phyloP scores from a whole-genome alignment of 1,140 invertebrate species.

The Leguminivora glycinivorella region DNA sequence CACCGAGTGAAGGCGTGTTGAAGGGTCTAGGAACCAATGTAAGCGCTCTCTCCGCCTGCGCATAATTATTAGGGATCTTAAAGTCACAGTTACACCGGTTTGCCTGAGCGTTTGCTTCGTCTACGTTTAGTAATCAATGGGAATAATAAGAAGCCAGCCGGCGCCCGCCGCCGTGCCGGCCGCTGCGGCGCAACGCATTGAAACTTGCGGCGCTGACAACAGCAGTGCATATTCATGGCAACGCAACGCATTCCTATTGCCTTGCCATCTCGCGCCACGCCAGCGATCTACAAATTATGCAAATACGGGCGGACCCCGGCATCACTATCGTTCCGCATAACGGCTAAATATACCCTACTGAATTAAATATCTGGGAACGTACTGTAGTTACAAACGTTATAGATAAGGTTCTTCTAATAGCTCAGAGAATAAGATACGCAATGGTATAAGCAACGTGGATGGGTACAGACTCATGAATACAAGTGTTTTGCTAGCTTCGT shows the following conservation, averaged over 20 bases:
- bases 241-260: conserved; percentile 23
- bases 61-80: neutral
- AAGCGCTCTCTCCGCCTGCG: neutral
- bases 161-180: conserved; percentile 41
- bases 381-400: neutral
- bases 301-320: conserved; percentile 36
- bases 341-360: conserved; percentile 19
- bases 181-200: conserved; percentile 55
- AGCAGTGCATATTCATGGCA: conserved; percentile 44
- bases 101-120: neutral
- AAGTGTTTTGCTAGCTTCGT: neutral
- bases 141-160: conserved; percentile 29
- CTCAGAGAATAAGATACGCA: neutral
- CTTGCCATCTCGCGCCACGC: conserved; percentile 32
- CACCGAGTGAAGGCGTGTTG: neutral
- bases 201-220: conserved; percentile 46
- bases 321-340: neutral
- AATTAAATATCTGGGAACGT: conserved; percentile 15
- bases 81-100: neutral
- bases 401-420: neutral
- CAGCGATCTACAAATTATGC: conserved; percentile 41
- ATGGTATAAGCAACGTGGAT: neutral
- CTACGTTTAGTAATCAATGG: neutral
- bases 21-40: neutral
- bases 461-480: conserved; percentile 1